phyloP scores from a whole-genome alignment of 1,140 invertebrate species.

The Panagrolaimus sp. region DNA sequence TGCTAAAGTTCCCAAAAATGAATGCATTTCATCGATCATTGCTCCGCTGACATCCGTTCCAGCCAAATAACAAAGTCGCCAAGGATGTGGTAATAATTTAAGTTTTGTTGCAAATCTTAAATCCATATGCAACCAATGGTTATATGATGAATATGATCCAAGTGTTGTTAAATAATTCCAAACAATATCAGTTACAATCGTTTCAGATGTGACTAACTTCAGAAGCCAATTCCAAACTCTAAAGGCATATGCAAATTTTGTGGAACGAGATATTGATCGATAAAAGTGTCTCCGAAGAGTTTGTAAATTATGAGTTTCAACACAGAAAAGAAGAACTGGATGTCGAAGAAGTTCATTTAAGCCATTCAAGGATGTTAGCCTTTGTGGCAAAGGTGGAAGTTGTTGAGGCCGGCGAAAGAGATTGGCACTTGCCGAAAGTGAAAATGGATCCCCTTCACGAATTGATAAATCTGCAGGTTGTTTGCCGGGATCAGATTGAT shows the following conservation, averaged over 20 bases:
- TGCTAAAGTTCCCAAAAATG: slow-evolving; percentile 50
- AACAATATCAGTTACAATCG: slow-evolving; percentile 50
- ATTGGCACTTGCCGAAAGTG: slow-evolving; percentile 5
- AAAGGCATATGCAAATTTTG: slow-evolving; percentile 78
- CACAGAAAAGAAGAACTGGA: slow-evolving; percentile 74
- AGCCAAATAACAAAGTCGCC: slow-evolving; percentile 53
- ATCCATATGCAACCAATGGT: slow-evolving; percentile 27
- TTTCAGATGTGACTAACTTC: slow-evolving; percentile 71
- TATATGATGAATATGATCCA: slow-evolving; percentile 32
- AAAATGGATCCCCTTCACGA: neutral
- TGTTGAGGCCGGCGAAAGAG: neutral
- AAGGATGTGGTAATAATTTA: slow-evolving; percentile 50
- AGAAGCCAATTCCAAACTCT: slow-evolving; percentile 90
- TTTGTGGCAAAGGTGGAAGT: neutral
- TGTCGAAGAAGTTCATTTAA: slow-evolving; percentile 41
- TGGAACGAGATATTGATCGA: slow-evolving; percentile 74
- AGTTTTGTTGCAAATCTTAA: slow-evolving; percentile 30
- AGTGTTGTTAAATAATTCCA: slow-evolving; percentile 52
- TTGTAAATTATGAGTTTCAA: slow-evolving; percentile 77
- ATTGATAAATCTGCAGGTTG: neutral
- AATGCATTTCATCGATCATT: slow-evolving; percentile 52
- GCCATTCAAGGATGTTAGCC: neutral
- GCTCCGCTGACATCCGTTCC: slow-evolving; percentile 40
- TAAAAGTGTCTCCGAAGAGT: slow-evolving; percentile 75
- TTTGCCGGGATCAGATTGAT: slow-evolving; percentile 7